phyloP scores from a whole-genome alignment of 2,113 vertebrate species.

The Colinus virginianus region DNA sequence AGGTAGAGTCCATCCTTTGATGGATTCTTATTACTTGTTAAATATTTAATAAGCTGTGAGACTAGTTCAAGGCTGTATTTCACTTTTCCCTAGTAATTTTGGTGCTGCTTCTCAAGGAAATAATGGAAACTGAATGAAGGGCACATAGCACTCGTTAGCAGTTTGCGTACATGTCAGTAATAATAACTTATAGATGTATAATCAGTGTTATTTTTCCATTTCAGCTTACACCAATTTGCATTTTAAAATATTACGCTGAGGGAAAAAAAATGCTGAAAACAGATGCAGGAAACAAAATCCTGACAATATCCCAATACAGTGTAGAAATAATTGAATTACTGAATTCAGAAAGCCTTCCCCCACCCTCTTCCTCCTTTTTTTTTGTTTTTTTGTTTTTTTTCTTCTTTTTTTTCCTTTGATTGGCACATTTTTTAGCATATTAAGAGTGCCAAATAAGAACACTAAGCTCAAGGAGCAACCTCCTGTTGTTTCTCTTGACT shows the following conservation, averaged over 20 bases:
- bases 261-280: slow-evolving; percentile 39
- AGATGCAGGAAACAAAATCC: background rate
- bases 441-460: slow-evolving; percentile 65
- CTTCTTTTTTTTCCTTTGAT: background rate
- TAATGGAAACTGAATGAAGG: slow-evolving; percentile 49
- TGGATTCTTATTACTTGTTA: slow-evolving; percentile 74
- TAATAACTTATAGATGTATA: slow-evolving; percentile 63
- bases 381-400: background rate
- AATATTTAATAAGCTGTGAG: slow-evolving; percentile 78
- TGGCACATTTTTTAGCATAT: slow-evolving; percentile 57
- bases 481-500: slow-evolving; percentile 56
- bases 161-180: slow-evolving; percentile 70
- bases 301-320: background rate
- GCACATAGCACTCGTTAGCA: slow-evolving; percentile 27
- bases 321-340: slow-evolving; percentile 47
- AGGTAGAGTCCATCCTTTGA: slow-evolving; percentile 69
- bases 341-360: background rate
- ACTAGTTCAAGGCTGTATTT: slow-evolving; percentile 66
- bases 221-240: slow-evolving; percentile 53
- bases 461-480: slow-evolving; percentile 45
- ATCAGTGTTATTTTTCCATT: slow-evolving; percentile 23
- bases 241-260: slow-evolving; percentile 58
- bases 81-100: slow-evolving; percentile 64
- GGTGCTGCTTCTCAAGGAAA: slow-evolving; percentile 66
- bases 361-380: no score